These are phyloP conservation scores for Clusia tigrina DNA, from an alignment of 2,888 invertebrate genomes.

Conservation along the genomic window DNA sequence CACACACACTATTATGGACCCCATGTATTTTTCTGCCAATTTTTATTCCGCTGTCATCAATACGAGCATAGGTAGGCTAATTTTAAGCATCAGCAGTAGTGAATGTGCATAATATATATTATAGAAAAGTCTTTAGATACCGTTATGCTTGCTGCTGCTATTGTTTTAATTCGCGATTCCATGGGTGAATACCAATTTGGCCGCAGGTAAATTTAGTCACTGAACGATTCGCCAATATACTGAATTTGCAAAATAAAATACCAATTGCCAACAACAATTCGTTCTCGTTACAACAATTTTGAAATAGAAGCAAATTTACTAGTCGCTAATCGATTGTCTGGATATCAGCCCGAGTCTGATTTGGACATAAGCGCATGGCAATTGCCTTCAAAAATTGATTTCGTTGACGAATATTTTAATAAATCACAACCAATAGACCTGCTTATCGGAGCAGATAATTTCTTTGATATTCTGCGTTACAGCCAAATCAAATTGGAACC, in stretches of 20 bases:
- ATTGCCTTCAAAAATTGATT: conserved; percentile 14
- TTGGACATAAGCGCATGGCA: conserved; percentile 1
- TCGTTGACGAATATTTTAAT: conserved; percentile 18
- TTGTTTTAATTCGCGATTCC: background rate
- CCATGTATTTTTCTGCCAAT: too few species aligned
- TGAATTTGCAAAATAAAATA: conserved; percentile 10
- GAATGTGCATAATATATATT: too few species aligned
- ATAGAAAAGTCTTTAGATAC: too few species aligned
- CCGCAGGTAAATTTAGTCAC: conserved; percentile 16
- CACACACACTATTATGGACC: too few species aligned
- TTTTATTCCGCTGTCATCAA: too few species aligned
- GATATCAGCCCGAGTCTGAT: conserved; percentile 7
- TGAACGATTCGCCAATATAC: conserved; percentile 9
- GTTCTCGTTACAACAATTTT: background rate
- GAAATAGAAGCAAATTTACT: background rate
- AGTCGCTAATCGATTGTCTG: background rate
- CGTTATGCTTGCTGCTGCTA: conserved; percentile 1
- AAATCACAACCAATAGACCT: conserved; percentile 15
- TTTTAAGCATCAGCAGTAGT: too few species aligned
- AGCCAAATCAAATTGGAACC: conserved; percentile 8
- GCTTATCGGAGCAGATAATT: conserved; percentile 18
- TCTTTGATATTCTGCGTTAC: conserved; percentile 9
- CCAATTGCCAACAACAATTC: conserved; percentile 18
- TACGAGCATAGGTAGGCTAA: too few species aligned
- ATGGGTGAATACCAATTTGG: conserved; percentile 2